Evolutionary conservation across 2,113 vertebrate species (phyloP).

Genomic region (Cottus gobio): DNA sequence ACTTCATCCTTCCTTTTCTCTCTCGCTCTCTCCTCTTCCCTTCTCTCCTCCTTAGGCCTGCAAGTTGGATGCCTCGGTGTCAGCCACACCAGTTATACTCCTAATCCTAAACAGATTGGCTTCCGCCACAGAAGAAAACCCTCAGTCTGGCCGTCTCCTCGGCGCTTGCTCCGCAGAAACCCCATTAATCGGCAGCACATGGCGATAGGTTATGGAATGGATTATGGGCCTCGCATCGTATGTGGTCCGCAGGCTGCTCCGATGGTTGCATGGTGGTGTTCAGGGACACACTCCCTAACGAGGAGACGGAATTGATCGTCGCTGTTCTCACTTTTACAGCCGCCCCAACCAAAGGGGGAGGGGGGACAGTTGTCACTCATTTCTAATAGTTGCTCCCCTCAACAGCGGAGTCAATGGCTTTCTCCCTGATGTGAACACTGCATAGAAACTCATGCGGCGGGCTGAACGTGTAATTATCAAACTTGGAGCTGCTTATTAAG

Average conservation of each 20-base stretch:
- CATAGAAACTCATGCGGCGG: slow-evolving; percentile 72
- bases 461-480: slow-evolving; percentile 82
- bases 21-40: slow-evolving; percentile 30
- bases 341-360: slow-evolving; percentile 53
- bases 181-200: slow-evolving; percentile 84
- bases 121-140: slow-evolving; percentile 81
- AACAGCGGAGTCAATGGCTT: slow-evolving; percentile 75
- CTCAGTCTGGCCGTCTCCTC: slow-evolving; percentile 80
- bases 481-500: slow-evolving; percentile 80
- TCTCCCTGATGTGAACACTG: slow-evolving; percentile 73
- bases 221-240: slow-evolving; percentile 81
- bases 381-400: slow-evolving; percentile 69
- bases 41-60: slow-evolving; percentile 48
- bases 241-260: slow-evolving; percentile 77
- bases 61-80: slow-evolving; percentile 77
- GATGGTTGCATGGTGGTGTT: slow-evolving; percentile 68
- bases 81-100: slow-evolving; percentile 82
- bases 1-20: slow-evolving; percentile 44
- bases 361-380: slow-evolving; percentile 78
- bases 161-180: slow-evolving; percentile 78
- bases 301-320: slow-evolving; percentile 70
- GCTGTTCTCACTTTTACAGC: slow-evolving; percentile 79
- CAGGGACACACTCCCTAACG: slow-evolving; percentile 73
- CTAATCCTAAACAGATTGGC: slow-evolving; percentile 86
- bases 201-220: slow-evolving; percentile 83